These are phyloP conservation scores for Bugulina stolonifera DNA, from an alignment of 2,888 invertebrate genomes.

Conservation along the genomic window DNA sequence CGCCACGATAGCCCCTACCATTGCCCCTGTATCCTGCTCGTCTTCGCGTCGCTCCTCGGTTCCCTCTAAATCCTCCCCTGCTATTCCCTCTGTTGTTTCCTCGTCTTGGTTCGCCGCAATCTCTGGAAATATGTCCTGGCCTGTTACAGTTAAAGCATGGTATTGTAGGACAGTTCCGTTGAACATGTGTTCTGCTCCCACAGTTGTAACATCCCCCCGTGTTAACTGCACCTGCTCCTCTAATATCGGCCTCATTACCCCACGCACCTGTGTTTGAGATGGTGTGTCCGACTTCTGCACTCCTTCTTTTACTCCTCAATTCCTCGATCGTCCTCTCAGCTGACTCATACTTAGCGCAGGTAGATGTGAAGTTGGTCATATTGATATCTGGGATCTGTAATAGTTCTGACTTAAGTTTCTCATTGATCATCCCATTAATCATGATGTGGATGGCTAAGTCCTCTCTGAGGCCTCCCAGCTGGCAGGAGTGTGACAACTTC, in stretches of 20 bases:
- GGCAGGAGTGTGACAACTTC: no score
- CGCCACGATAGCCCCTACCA: background rate
- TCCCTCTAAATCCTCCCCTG: background rate
- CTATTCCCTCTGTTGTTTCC: no score
- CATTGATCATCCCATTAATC: no score
- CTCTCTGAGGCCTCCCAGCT: no score
- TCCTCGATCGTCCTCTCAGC: background rate
- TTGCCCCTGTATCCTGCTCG: background rate
- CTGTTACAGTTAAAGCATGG: background rate
- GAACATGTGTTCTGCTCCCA: background rate
- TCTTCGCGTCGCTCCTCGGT: background rate
- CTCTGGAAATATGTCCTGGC: background rate
- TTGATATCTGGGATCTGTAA: no score
- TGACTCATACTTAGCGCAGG: background rate
- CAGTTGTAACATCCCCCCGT: background rate
- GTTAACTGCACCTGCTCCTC: background rate
- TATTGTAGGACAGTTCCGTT: background rate
- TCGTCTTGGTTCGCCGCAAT: background rate
- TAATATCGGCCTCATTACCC: background rate
- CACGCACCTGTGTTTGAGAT: no score
- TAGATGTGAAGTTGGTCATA: background rate
- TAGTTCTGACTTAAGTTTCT: no score
- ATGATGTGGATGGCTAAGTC: no score
- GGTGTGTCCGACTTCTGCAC: no score
- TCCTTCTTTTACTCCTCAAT: background rate